Percentiles rank a stretch among this genome's conserved stretches.
These are phyloP conservation scores for Brotula barbata DNA, from an alignment of 2,797 vertebrate genomes.

Conservation along the genomic window DNA sequence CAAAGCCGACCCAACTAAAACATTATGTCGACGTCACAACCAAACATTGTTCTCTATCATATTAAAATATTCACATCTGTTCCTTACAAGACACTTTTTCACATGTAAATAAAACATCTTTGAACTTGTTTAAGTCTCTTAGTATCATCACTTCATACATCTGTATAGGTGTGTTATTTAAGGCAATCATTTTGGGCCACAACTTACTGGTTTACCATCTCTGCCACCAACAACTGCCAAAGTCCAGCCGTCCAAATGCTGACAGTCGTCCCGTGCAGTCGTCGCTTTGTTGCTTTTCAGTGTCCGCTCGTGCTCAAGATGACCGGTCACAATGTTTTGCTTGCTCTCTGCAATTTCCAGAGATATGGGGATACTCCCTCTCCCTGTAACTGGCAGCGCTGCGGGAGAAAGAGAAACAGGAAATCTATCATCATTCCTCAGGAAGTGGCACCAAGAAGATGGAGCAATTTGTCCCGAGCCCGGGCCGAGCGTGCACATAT, in stretches of 20 bases:
- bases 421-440: constrained; percentile 54
- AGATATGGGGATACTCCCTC: constrained; percentile 54
- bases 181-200: constrained; percentile 82
- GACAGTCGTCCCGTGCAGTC: constrained; percentile 51
- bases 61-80: constrained; percentile 86
- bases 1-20: constrained; percentile 78
- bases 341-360: constrained; percentile 66
- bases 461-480: constrained; percentile 37
- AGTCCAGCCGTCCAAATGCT: constrained; percentile 46
- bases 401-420: constrained; percentile 65
- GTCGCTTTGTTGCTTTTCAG: constrained; percentile 53
- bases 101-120: constrained; percentile 79
- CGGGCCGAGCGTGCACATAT: constrained; percentile 29
- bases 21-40: constrained; percentile 77
- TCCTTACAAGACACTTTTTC: constrained; percentile 81
- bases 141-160: constrained; percentile 73
- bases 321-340: constrained; percentile 59
- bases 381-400: constrained; percentile 73
- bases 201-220: constrained; percentile 71
- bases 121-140: constrained; percentile 76
- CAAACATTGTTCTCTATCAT: constrained; percentile 80
- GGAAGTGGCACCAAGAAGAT: constrained; percentile 40
- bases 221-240: constrained; percentile 63
- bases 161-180: constrained; percentile 82
- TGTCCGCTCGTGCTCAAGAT: constrained; percentile 52